Conservation (phyloP, 2,888 invertebrate genomes). For the Cataglyphis rosenhaueri region DNA sequence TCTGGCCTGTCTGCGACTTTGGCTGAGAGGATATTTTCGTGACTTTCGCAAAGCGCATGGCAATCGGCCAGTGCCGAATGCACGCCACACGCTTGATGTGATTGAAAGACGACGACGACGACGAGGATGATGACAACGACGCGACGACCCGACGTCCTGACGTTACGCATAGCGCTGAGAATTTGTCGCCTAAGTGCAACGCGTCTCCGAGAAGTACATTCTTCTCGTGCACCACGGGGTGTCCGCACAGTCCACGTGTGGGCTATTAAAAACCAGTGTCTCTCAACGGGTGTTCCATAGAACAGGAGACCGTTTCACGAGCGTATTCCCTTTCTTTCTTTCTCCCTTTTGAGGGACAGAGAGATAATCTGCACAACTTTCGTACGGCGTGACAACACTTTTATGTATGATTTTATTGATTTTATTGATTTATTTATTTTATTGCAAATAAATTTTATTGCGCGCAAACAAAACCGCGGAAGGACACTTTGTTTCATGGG, state of each 20-base stretch:
- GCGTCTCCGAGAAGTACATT: slow-evolving; percentile 18
- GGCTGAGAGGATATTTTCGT: slow-evolving; percentile 76
- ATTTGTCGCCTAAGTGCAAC: slow-evolving; percentile 32
- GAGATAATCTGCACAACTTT: neutral
- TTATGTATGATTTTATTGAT: neutral
- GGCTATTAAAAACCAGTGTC: slow-evolving; percentile 40
- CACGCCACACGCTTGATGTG: slow-evolving; percentile 53
- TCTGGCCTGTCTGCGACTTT: slow-evolving; percentile 72
- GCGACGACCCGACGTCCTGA: slow-evolving; percentile 16
- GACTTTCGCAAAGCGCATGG: slow-evolving; percentile 72
- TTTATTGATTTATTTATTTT: neutral
- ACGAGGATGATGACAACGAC: no score
- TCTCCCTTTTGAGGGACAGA: neutral
- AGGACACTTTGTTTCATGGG: neutral
- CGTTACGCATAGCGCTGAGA: slow-evolving; percentile 27
- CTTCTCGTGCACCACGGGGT: slow-evolving; percentile 17
- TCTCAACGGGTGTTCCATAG: slow-evolving; percentile 31
- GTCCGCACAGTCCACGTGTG: slow-evolving; percentile 33
- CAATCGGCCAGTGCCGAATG: slow-evolving; percentile 72
- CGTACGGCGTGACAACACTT: neutral
- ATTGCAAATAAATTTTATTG: neutral
- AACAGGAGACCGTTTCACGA: neutral
- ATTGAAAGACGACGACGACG: slow-evolving; percentile 46
- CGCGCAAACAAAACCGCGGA: neutral
- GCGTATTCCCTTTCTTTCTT: neutral